Evolutionary conservation across 1,140 invertebrate species (phyloP).

Genomic region (Panagrolaimus sp.): DNA sequence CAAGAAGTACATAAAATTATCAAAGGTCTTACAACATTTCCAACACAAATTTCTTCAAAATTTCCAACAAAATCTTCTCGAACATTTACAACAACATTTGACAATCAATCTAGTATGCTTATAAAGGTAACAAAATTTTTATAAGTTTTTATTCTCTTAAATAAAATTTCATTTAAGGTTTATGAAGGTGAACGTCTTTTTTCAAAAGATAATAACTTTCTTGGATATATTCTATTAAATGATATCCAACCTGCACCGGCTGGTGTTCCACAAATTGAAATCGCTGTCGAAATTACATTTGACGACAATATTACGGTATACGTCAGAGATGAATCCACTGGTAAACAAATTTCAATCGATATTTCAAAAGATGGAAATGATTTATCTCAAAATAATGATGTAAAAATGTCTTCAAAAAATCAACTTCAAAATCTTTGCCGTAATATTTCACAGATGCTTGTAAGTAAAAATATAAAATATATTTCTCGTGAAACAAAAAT

Average conservation of each 20-base stretch:
- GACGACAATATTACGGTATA: too few species aligned
- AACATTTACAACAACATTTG: conserved; percentile 61
- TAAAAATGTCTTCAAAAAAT: conserved; percentile 75
- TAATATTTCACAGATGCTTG: conserved; percentile 87
- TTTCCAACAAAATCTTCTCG: too few species aligned
- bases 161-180: conserved; percentile 63
- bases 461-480: conserved; percentile 77
- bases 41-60: conserved; percentile 41
- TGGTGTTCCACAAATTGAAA: too few species aligned
- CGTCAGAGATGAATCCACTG: too few species aligned
- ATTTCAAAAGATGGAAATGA: too few species aligned
- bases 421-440: conserved; percentile 79
- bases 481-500: conserved; percentile 60
- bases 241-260: too few species aligned
- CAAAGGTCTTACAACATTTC: conserved; percentile 47
- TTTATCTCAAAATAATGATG: too few species aligned
- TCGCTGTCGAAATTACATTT: too few species aligned
- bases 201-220: conserved; percentile 89
- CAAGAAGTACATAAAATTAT: conserved; percentile 38
- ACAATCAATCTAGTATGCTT: conserved; percentile 66
- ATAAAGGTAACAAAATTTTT: conserved; percentile 67
- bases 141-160: conserved; percentile 60
- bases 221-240: conserved; percentile 85
- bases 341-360: too few species aligned
- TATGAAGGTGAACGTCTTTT: conserved; percentile 90